phyloP scores from a whole-genome alignment of 2,113 vertebrate genomes.

The Cacatua alba region DNA sequence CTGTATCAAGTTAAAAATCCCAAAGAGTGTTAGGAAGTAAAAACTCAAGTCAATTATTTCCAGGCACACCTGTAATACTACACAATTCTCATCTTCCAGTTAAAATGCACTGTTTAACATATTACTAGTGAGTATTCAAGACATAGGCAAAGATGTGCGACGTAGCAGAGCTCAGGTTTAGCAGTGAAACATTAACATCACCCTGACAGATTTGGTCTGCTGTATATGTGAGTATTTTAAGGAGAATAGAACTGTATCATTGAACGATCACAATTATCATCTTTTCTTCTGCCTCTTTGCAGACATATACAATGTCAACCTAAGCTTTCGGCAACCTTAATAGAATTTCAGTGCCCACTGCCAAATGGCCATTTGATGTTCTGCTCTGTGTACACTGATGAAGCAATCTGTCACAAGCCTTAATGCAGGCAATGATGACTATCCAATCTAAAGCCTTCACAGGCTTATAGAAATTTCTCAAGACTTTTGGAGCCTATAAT shows the following conservation, averaged over 20 bases:
- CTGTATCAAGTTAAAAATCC: background rate
- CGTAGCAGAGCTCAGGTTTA: background rate
- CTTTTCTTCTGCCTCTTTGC: slow-evolving; percentile 51
- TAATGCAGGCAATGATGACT: slow-evolving; percentile 66
- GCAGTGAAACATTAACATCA: background rate
- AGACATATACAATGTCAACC: slow-evolving; percentile 46
- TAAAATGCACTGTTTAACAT: background rate
- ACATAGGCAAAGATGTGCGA: background rate
- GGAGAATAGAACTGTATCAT: slow-evolving; percentile 19
- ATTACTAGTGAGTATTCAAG: background rate
- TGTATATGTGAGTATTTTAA: slow-evolving; percentile 40
- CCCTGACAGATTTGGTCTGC: background rate
- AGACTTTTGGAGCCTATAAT: slow-evolving; percentile 63
- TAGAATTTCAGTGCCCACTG: slow-evolving; percentile 70
- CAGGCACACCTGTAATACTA: background rate
- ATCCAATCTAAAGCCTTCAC: slow-evolving; percentile 60
- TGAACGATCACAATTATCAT: slow-evolving; percentile 23
- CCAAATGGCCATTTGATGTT: slow-evolving; percentile 74
- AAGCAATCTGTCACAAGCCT: slow-evolving; percentile 67
- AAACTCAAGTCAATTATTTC: background rate
- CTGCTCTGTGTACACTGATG: slow-evolving; percentile 68
- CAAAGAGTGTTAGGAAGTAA: background rate
- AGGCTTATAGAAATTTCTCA: slow-evolving; percentile 64
- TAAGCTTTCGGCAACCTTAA: slow-evolving; percentile 69
- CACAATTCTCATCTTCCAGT: background rate